Evolutionary conservation across 2,797 vertebrate genomes (phyloP).

Genomic region (Pangasius larnaudii): DNA sequence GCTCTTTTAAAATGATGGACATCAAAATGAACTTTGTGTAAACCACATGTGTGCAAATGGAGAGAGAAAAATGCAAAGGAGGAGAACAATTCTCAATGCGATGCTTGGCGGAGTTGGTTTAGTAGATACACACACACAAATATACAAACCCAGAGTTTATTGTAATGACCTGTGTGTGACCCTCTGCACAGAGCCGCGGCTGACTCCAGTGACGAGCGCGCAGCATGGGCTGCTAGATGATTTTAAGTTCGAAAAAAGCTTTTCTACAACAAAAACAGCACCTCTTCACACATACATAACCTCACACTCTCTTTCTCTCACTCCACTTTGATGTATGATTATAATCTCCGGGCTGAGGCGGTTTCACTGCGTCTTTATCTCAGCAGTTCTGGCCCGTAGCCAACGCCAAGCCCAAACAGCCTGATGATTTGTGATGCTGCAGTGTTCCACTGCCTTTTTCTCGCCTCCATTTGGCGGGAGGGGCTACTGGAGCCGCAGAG

Average conservation of each 20-base stretch:
- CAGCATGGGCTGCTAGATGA: constrained; percentile 41
- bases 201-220: constrained; percentile 22
- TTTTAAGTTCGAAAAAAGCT: constrained; percentile 21
- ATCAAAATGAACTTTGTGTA: neutral
- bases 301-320: neutral
- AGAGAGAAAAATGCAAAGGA: neutral
- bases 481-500: constrained; percentile 22
- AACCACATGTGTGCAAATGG: neutral
- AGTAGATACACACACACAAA: neutral
- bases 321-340: constrained; percentile 54
- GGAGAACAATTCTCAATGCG: neutral
- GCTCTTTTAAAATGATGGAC: constrained; percentile 1
- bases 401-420: constrained; percentile 45
- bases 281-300: constrained; percentile 9
- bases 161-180: constrained; percentile 20
- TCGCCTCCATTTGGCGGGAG: constrained; percentile 39
- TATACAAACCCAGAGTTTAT: constrained; percentile 7
- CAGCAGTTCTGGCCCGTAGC: constrained; percentile 48
- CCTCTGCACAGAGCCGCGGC: neutral
- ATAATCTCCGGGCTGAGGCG: constrained; percentile 48
- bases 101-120: neutral
- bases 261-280: constrained; percentile 32
- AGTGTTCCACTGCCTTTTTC: constrained; percentile 47
- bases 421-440: constrained; percentile 55
- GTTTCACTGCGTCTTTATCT: constrained; percentile 56